Base-by-base conservation (phyloP, 2,888 invertebrate species). In the Mythimna ferrago region DNA sequence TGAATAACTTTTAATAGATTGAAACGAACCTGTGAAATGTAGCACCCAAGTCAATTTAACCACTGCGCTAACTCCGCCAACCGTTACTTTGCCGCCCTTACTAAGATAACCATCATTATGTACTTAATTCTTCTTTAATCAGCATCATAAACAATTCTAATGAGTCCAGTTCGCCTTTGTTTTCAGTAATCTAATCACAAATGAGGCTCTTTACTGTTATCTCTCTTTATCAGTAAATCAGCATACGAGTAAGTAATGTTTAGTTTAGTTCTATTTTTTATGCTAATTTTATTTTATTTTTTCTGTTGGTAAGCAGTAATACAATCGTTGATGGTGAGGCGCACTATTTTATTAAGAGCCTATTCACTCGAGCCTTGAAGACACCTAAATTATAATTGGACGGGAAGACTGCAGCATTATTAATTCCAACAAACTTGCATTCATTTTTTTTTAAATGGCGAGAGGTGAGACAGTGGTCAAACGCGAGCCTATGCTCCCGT, bases 201-300 rank as follows among this genome's bases (percentile, higher is more conserved):
- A 75, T 69, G 70, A 80, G 48, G 48, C 60, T 16, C 7, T 44
- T 71, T 54, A 32, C 44, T 26, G 2, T 68, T 82, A 76, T 78
- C 65, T 69, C 7, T 0, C 2, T 14, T 11, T 44, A 44, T 61
- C 73, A 71, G 57, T 61, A 32, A 72, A 85, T 80, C 68, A 54
- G 64, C 62, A 63, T 58, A 62, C 62, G n/a, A 60, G n/a, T 48
- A 51, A 57, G 26, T 63, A 53, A 54, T 21, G 56, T 61, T 71
- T 65, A 62, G 66, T 79, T 67, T 21, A 70, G 75, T 61, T 82
- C 72, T 53, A 65, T 19, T 71, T 68, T 66, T 73, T 73, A 85
- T 78, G 82, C 0, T 54, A 73, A 77, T 74, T 61, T 10, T 32
- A 11, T 26, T 26, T 26, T 26, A 26, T 26, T 26, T 26, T 26